Base-by-base conservation (phyloP, 1,140 invertebrate species). In the Bombus consobrinus region DNA sequence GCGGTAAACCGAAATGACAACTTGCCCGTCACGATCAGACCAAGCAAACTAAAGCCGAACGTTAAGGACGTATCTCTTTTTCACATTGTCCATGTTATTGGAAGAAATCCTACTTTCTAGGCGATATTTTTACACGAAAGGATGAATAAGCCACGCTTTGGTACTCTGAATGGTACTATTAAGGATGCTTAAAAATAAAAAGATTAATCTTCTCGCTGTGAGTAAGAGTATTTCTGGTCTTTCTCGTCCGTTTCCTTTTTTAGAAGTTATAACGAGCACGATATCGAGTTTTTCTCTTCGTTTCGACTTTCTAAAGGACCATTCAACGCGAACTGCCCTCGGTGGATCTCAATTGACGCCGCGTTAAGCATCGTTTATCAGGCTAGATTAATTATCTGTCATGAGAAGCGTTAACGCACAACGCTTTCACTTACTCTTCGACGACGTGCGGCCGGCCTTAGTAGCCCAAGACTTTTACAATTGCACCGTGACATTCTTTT, bases 311-410 rank as follows among this genome's bases (percentile, higher is more conserved):
- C 75, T 78, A 78, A 64, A 64, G 59, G 39, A 43, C 57, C 37
- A 78, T 78, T 78, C 34, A 78, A 78, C 75, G 28, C 57, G 9
- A 32, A 73, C 32, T 28, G n/a, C 34, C 64, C 41, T 53, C 66
- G 78, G 32, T 28, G 28, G 32, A 53, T 53, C 32, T 22, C 12
- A 69, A 69, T 69, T 28, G 43, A 69, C 25, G 37, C n/a, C 15
- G 75, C 57, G 75, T 41, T 78, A 64, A 78, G 57, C 57, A 39
- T 78, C 78, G 64, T 80, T 80, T 53, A 80, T 80, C 64, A 53
- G 62, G 78, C 37, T 80, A 80, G 78, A 80, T 80, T 80, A 80
- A 80, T 71, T 69, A 80, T 80, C 78, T 80, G 78, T 80, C 78
- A 69, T 32, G 75, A 34, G 75, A 37, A 18, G 75, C 75, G 78